A percentile compares a stretch with the other conserved stretches of the same genome.
Conservation (phyloP, 2,113 vertebrate species). For the Onychostruthus taczanowskii region DNA sequence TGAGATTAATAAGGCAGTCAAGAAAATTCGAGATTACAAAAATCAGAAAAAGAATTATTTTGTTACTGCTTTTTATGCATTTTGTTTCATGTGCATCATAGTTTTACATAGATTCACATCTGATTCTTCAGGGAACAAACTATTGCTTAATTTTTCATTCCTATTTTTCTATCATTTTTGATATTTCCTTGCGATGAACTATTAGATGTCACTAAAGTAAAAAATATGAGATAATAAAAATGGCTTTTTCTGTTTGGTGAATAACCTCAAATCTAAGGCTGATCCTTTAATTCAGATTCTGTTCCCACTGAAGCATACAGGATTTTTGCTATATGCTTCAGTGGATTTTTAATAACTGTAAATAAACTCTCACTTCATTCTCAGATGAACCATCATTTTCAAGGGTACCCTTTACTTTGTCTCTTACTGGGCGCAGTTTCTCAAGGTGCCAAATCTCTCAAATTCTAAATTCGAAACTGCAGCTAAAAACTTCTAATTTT, state of each 20-base stretch:
- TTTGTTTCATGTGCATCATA: background rate
- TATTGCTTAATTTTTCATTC: background rate
- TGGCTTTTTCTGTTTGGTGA: background rate
- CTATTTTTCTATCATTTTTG: background rate
- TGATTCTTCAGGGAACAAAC: background rate
- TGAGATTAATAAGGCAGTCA: background rate
- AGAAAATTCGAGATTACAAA: background rate
- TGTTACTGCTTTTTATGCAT: background rate
- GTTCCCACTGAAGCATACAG: background rate
- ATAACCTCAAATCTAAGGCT: background rate
- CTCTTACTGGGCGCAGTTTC: background rate
- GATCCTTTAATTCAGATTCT: background rate
- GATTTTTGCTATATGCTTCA: background rate
- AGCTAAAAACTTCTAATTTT: background rate
- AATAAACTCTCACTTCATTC: rapidly evolving
- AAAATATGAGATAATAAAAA: background rate
- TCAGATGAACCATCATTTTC: background rate
- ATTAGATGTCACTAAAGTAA: background rate
- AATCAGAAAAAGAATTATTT: background rate
- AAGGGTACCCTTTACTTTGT: background rate
- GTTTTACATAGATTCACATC: background rate
- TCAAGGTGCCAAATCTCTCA: background rate
- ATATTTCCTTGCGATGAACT: background rate
- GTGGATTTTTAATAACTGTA: background rate
- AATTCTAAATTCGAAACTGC: background rate